These are phyloP conservation scores for Vireo griseus DNA, from an alignment of 2,797 vertebrate genomes.

Conservation along the genomic window DNA sequence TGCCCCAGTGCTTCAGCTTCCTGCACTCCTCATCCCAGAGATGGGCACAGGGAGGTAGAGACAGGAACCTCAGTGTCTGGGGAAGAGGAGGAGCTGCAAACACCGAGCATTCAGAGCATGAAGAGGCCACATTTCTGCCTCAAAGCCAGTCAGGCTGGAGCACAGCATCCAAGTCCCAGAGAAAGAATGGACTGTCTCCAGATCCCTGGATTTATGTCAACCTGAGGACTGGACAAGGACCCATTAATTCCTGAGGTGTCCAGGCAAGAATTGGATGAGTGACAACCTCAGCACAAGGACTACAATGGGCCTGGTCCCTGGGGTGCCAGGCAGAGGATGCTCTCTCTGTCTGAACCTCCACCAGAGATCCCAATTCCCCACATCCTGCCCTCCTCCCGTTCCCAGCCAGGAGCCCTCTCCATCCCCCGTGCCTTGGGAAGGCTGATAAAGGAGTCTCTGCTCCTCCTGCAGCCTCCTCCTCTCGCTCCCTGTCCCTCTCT, in stretches of 20 bases:
- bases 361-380: neutral
- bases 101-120: neutral
- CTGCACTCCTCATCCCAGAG: neutral
- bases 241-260: conserved; percentile 23
- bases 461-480: neutral
- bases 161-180: neutral
- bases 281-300: neutral
- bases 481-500: neutral
- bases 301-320: neutral
- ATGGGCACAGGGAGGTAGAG: fast-evolving
- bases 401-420: neutral
- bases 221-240: neutral
- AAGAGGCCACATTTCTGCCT: neutral
- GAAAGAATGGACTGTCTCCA: neutral
- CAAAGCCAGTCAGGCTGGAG: neutral
- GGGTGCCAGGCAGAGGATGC: neutral
- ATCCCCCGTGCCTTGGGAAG: neutral
- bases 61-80: neutral
- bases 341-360: neutral
- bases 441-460: neutral
- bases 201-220: conserved; percentile 14
- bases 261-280: neutral
- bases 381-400: fast-evolving
- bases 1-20: neutral
- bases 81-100: neutral